Base-by-base conservation (phyloP, 2,797 vertebrate genomes). In the Sparus aurata region DNA sequence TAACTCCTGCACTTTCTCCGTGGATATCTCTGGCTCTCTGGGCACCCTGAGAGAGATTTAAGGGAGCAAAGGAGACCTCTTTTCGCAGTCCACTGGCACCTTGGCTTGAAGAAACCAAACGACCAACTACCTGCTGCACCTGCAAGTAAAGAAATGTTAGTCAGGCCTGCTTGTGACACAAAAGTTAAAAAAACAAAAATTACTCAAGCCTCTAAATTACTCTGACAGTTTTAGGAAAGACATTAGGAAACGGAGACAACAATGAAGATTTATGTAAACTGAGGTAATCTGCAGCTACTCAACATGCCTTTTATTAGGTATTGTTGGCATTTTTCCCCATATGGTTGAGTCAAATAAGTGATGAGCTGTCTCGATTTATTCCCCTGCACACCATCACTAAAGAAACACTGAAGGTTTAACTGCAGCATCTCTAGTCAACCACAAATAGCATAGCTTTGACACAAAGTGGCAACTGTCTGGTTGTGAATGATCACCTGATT, bases 111-210 rank as follows among this genome's bases (percentile, higher is more conserved):
- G 96, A 96, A 30, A 93, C 90, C 90, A 98, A 93, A 73, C 95
- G 91, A 7, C 97, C 97, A 69, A 99, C 98, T 67, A 98, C 98
- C 84, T 97, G 97, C 94, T 99, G 98, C 80, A 99, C 98, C 96
- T 96, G 75, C 27, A 83, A 76, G 69, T 13, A 38, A 59, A 68
- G 11, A 64, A 16, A 9, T 22, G 25, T 81, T 49, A 47, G 25
- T 22, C 4, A 23, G 22, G 66, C 34, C 34, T 34, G 34, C 34
- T 34, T 34, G 34, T 34, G 34, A 34, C 34, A 34, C 34, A 34
- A 34, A 63, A 65, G n/a, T n/a, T n/a, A n/a, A n/a, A n/a, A n/a
- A n/a, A n/a, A n/a, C n/a, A n/a, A n/a, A n/a, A n/a, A n/a, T 49
- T 22, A 23, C 3, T 54, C 7, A 69, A 50, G 22, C 41, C 45